Base-by-base conservation (phyloP, 2,113 vertebrate species). In the Nyctibius bracteatus region DNA sequence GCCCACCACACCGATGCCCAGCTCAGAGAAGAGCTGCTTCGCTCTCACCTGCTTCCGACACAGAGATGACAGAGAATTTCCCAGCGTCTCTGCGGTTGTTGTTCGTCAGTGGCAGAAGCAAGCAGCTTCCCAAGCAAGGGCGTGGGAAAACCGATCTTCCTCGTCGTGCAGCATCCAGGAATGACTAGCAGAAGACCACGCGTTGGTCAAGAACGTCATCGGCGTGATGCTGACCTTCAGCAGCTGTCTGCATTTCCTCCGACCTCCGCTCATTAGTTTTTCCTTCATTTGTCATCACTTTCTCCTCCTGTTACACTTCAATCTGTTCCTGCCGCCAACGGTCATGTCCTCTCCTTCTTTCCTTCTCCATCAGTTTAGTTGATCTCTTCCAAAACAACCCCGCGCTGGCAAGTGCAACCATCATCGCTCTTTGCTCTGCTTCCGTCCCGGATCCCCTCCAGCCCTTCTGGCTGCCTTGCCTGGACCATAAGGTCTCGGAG, bases 141-240 rank as follows among this genome's bases (percentile, higher is more conserved):
- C 3, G 1, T 9, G 28, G 59, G 37, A 25, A 24, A 72, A 58
- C 31, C 0, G 0, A n/a, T 37, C 65, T 25, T 63, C 35, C 5
- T 17, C 5, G 1, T 27, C 0, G 0, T 1, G 28, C 43, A 37
- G 61, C 61, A 46, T 33, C 47, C 78, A n/a, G 85, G 25, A 47
- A 17, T 0, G 47, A 20, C 20, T 10, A 41, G 30, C 19, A 17
- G 73, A 65, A n/a, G 30, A 24, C 15, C 30, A 11, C 0, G 0
- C 0, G 0, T 8, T 9, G 8, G 37, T n/a, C 2, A 4, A 25
- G 47, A 20, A 20, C 6, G 1, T 23, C 12, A 6, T 0, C 15
- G 30, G 8, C 24, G 2, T 5, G 24, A 9, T 16, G 41, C 49
- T 55, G 81, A 17, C 61, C 74, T 62, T 54, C 19, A 10, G 59